Conservation (phyloP, 2,113 vertebrate genomes). For the Rhinoptilus africanus region DNA sequence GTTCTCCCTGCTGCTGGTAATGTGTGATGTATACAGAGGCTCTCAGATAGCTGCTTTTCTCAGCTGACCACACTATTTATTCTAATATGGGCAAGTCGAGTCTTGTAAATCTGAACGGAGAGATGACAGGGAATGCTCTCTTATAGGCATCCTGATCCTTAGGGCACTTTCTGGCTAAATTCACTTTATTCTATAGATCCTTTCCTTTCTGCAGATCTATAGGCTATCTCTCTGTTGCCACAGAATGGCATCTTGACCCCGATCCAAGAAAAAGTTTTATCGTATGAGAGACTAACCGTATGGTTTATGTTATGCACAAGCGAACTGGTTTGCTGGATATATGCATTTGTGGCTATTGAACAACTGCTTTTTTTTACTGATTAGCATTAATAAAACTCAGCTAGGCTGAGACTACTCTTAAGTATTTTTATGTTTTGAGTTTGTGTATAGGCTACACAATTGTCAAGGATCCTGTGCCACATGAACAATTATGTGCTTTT, state of each 20-base stretch:
- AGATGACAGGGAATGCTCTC: background rate
- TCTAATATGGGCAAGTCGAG: background rate
- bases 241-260: background rate
- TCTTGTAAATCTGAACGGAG: background rate
- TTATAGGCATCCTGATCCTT: background rate
- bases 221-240: background rate
- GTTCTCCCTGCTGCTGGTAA: background rate
- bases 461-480: background rate
- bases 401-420: background rate
- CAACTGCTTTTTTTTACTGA: background rate
- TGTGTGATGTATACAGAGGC: background rate
- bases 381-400: background rate
- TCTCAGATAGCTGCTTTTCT: background rate
- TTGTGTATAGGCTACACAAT: background rate
- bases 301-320: background rate
- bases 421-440: background rate
- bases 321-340: background rate
- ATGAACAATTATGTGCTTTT: background rate
- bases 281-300: background rate
- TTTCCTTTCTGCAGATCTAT: background rate
- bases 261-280: background rate
- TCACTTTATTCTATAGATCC: background rate
- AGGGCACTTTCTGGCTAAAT: background rate
- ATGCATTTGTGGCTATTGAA: background rate
- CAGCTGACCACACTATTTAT: background rate